Percentiles rank a stretch among this genome's conserved stretches.
Evolutionary conservation across 1,140 invertebrate genomes (phyloP).

Genomic region (Ceratitis capitata): DNA sequence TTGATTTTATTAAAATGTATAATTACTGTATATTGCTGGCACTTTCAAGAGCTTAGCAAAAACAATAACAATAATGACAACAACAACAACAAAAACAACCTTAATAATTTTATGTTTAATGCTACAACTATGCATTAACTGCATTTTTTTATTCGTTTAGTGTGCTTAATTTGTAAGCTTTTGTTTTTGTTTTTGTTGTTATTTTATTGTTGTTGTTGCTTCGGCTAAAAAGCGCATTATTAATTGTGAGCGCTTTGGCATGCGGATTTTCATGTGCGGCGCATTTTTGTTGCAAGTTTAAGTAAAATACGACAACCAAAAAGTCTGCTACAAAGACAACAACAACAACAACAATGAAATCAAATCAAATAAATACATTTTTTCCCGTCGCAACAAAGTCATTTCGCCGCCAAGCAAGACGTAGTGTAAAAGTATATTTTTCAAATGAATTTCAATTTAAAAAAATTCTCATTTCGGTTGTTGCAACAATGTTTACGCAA

Average conservation of each 20-base stretch:
- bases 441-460: not conserved
- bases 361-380: too few relatives aligned
- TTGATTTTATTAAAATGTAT: not conserved
- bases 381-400: not conserved
- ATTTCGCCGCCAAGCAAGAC: not conserved
- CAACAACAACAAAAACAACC: not conserved
- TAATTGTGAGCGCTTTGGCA: not conserved
- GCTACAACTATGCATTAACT: not conserved
- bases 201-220: not conserved
- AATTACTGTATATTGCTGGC: not conserved
- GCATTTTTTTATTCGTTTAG: not conserved
- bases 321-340: not conserved
- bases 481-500: not conserved
- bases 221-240: not conserved
- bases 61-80: not conserved
- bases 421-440: conserved; percentile 9
- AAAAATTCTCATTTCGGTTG: not conserved
- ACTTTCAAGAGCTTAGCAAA: not conserved
- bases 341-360: not conserved
- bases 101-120: not conserved
- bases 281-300: not conserved
- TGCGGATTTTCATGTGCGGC: not conserved
- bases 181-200: not conserved
- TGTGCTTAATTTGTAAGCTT: not conserved
- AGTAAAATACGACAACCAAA: not conserved